Base-by-base conservation (phyloP, 1,140 invertebrate genomes). In the Macrobrachium nipponense region DNA sequence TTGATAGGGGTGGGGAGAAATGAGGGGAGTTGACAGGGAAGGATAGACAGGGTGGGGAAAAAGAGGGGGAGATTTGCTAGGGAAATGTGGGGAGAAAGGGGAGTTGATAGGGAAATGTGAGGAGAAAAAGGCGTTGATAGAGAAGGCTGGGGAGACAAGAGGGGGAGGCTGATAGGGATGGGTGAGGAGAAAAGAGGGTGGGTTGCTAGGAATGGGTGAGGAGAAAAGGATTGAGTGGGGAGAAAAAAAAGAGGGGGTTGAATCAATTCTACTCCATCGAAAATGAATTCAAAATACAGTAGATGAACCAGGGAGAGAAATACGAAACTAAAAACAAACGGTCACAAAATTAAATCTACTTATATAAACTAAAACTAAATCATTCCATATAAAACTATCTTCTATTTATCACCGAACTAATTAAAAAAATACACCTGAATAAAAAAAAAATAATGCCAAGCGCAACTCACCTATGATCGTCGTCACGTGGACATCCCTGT, bases 401-500 rank as follows among this genome's bases (percentile, higher is more conserved):
- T n/a, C n/a, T n/a, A n/a, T n/a, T n/a, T n/a, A n/a, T n/a, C n/a
- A n/a, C n/a, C n/a, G n/a, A n/a, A n/a, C n/a, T n/a, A n/a, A n/a
- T n/a, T n/a, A n/a, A n/a, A n/a, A n/a, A n/a, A n/a, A n/a, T n/a
- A n/a, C n/a, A n/a, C n/a, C n/a, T n/a, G n/a, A n/a, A n/a, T n/a
- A n/a, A n/a, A n/a, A n/a, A n/a, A n/a, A n/a, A n/a, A n/a, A n/a
- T n/a, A n/a, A 36, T 36, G 27, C 1, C 1, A 36, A 36, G 27
- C 27, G 27, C 27, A 36, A 87, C 86, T 4, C 43, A 87, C 86
- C 86, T n/a, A 87, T 87, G 43, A 87, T 87, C 12, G 86, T 68
- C 2, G 80, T 79, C 17, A 61, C 78, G 20, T 87, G 59, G 6
- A 27, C 62, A 5, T 43, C 58, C 70, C 44, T 3, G 14, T 79